These are phyloP conservation scores for Hepsetus odoe DNA, from an alignment of 2,113 vertebrate species.

Conservation along the genomic window DNA sequence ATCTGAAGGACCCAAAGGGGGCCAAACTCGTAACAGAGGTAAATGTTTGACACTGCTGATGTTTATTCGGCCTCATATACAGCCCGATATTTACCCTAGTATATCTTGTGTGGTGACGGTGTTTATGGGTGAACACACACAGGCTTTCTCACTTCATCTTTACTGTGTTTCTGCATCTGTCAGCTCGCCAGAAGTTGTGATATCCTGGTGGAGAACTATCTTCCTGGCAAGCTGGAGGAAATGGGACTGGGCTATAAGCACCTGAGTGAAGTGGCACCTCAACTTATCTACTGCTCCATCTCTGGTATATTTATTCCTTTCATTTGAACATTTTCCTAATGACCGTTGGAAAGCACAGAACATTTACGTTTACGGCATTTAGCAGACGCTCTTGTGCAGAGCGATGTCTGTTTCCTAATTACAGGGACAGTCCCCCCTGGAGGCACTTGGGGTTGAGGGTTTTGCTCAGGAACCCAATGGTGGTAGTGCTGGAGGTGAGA, in stretches of 20 bases:
- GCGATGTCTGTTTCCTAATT: too few relatives aligned
- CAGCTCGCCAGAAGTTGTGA: conserved; percentile 88
- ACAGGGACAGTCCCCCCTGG: too few relatives aligned
- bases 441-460: too few relatives aligned
- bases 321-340: background rate
- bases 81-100: background rate
- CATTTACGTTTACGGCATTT: too few relatives aligned
- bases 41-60: conserved; percentile 35
- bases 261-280: conserved; percentile 79
- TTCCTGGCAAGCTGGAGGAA: conserved; percentile 86
- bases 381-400: too few relatives aligned
- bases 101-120: background rate
- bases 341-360: too few relatives aligned
- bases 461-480: too few relatives aligned
- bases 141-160: background rate
- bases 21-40: conserved; percentile 85
- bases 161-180: conserved; percentile 50
- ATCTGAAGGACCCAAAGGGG: conserved; percentile 88
- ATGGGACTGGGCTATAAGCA: conserved; percentile 88
- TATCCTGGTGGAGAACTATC: conserved; percentile 91
- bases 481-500: too few relatives aligned
- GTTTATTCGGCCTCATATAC: background rate
- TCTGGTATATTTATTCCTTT: conserved; percentile 78
- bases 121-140: background rate
- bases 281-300: conserved; percentile 90